Percentiles rank a stretch among this genome's conserved stretches.
These are phyloP conservation scores for Zosterops japonicus DNA, from an alignment of 2,113 vertebrate species.

Conservation along the genomic window DNA sequence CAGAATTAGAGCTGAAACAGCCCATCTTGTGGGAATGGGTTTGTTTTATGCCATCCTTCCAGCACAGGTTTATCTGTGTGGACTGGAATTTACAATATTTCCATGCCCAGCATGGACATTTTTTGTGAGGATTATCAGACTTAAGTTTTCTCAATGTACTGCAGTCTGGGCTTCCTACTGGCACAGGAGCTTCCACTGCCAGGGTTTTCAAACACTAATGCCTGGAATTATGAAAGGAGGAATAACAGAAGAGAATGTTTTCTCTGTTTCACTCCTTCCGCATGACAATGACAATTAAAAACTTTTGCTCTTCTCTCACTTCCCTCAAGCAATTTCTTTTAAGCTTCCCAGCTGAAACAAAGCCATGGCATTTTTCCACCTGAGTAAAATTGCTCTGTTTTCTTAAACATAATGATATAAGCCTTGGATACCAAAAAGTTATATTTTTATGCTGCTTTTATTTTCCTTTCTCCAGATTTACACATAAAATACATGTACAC, in stretches of 20 bases:
- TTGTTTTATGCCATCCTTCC: conserved; percentile 28
- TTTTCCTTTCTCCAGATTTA: neutral
- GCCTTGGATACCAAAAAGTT: neutral
- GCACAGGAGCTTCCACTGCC: neutral
- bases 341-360: neutral
- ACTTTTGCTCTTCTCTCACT: neutral
- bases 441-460: neutral
- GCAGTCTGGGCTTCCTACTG: neutral
- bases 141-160: neutral
- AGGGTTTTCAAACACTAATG: conserved; percentile 16
- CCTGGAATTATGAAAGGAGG: neutral
- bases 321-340: neutral
- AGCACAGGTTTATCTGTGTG: conserved; percentile 22
- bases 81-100: conserved; percentile 16
- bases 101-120: conserved; percentile 4
- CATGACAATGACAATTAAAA: neutral
- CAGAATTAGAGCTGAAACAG: neutral
- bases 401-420: neutral
- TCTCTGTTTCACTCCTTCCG: neutral
- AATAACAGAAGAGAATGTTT: conserved; percentile 2
- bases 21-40: neutral
- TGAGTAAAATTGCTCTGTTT: neutral
- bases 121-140: conserved; percentile 32
- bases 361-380: neutral
- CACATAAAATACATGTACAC: neutral